phyloP scores from a whole-genome alignment of 1,140 invertebrate species.

The Bombus difficillimus region DNA sequence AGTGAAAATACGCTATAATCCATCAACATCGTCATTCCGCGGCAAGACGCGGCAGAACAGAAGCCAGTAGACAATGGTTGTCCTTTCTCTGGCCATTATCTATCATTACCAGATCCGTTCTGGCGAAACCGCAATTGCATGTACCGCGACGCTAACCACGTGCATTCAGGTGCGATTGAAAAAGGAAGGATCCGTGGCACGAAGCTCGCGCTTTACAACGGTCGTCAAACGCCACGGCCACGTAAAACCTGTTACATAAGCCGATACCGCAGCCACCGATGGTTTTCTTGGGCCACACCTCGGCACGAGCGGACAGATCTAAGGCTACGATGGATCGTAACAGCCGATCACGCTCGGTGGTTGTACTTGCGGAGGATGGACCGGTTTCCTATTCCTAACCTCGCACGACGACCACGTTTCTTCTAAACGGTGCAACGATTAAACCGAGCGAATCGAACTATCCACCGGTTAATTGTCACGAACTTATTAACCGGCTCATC shows the following conservation, averaged over 20 bases:
- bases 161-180: conserved; percentile 13
- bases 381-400: neutral
- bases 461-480: neutral
- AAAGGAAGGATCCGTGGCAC: conserved; percentile 1
- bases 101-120: conserved; percentile 34
- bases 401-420: neutral
- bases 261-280: conserved; percentile 23
- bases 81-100: conserved; percentile 24
- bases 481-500: neutral
- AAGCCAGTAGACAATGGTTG: neutral
- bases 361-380: conserved; percentile 18
- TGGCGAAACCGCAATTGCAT: conserved; percentile 8
- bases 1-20: neutral
- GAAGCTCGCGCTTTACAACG: conserved; percentile 27
- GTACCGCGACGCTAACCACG: neutral
- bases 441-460: neutral
- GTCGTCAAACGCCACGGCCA: conserved; percentile 10
- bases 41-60: neutral
- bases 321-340: neutral
- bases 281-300: conserved; percentile 34
- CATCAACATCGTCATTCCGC: neutral
- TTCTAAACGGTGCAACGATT: neutral
- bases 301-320: conserved; percentile 25
- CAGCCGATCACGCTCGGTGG: conserved; percentile 2
- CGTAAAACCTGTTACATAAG: conserved; percentile 44